Percentiles rank a stretch among this genome's conserved stretches.
phyloP scores from a whole-genome alignment of 2,113 vertebrate species.

The Gallinago undulata region DNA sequence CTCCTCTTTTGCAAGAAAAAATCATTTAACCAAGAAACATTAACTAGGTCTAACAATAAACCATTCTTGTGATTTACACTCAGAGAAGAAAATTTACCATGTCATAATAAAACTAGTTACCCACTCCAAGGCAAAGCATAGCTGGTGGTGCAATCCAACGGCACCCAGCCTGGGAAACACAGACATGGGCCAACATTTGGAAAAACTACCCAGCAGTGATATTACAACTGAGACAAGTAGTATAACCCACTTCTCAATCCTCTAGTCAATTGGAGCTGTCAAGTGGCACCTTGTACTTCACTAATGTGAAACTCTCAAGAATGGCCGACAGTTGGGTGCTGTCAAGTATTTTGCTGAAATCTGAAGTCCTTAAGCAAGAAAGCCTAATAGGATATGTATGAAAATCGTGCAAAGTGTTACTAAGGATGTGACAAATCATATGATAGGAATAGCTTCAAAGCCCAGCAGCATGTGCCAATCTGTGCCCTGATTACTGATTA shows the following conservation, averaged over 20 bases:
- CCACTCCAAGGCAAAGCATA: neutral
- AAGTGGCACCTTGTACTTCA: constrained; percentile 26
- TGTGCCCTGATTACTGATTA: constrained; percentile 57
- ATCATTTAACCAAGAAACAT: neutral
- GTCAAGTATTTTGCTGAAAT: constrained; percentile 60
- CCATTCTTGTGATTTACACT: neutral
- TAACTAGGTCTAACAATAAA: neutral
- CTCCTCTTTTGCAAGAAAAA: neutral
- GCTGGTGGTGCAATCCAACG: neutral
- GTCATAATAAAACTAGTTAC: neutral
- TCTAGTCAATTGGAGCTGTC: constrained; percentile 46
- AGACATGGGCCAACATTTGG: neutral
- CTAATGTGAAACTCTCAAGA: constrained; percentile 35
- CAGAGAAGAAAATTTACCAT: neutral
- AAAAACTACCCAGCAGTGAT: constrained; percentile 13
- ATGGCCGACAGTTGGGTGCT: constrained; percentile 60
- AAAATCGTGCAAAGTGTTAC: constrained; percentile 38
- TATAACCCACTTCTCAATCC: constrained; percentile 25
- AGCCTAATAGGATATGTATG: constrained; percentile 50
- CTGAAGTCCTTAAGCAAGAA: constrained; percentile 52
- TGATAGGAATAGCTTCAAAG: constrained; percentile 55
- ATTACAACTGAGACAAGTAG: neutral
- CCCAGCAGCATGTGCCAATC: constrained; percentile 61
- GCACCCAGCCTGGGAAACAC: neutral
- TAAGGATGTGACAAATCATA: constrained; percentile 59